These are phyloP conservation scores for Drosophila tripunctata DNA, from an alignment of 2,888 invertebrate genomes.

Conservation along the genomic window DNA sequence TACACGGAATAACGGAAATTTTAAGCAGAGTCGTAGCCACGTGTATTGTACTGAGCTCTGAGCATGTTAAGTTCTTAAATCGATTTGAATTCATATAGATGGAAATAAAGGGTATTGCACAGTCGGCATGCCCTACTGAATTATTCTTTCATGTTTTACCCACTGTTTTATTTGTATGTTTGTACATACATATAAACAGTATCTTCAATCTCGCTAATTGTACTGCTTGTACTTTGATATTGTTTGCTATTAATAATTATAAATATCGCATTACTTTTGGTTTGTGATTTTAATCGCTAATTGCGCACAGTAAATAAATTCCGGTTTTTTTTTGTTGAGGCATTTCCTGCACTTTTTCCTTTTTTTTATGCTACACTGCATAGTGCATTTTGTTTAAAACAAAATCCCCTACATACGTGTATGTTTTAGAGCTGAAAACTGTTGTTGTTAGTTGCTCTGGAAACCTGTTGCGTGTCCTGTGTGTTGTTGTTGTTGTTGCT, in stretches of 20 bases:
- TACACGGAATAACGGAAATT: too few relatives aligned
- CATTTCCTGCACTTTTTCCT: background rate
- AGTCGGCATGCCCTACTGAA: too few relatives aligned
- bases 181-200: background rate
- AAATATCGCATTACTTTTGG: background rate
- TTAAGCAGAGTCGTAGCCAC: too few relatives aligned
- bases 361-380: background rate
- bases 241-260: constrained; percentile 9
- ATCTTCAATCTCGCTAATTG: constrained; percentile 15
- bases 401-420: too few relatives aligned
- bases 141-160: too few relatives aligned
- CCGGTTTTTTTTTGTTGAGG: constrained; percentile 4
- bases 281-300: constrained; percentile 4
- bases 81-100: too few relatives aligned
- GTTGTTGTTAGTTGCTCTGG: background rate
- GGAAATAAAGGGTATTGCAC: too few relatives aligned
- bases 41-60: too few relatives aligned
- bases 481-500: constrained; percentile 12
- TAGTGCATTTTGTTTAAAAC: background rate
- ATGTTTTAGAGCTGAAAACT: too few relatives aligned
- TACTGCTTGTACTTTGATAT: constrained; percentile 10
- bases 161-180: background rate
- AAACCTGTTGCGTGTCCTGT: constrained; percentile 9
- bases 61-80: too few relatives aligned
- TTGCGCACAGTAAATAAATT: background rate